Evolutionary conservation across 1,140 invertebrate species (phyloP), one percentile per base, ranked within the genome.

Genomic region (Stratiolaelaps scimitus): DNA sequence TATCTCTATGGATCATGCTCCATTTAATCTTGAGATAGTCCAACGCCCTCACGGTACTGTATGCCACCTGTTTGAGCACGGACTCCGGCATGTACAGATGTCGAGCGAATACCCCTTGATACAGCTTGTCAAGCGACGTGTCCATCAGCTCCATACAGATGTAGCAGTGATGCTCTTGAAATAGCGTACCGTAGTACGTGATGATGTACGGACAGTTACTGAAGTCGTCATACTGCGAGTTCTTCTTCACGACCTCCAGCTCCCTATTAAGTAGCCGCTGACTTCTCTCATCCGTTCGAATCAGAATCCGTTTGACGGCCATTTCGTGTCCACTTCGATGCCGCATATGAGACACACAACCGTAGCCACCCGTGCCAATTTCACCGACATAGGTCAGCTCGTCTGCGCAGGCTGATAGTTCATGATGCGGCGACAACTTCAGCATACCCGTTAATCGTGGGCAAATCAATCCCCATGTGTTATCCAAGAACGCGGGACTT

Each of bases 71-170:
- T 20, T 69, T 72, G 40, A 79, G 68, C 19, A 78, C 72, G 64
- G 73, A 70, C 69, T 79, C 78, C 43, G 77, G 75, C 67, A 79
- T 76, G 65, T 69, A 45, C 72, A 72, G 43, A 70, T 69, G 28
- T 72, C 72, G 44, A 72, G 72, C 74, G 73, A 71, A 93, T 69
- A 94, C 92, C 75, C 88, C 89, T 78, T 92, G 92, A 76, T 98
- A 98, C 79, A 98, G 95, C 81, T 97, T 97, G 76, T 98, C 94
- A 75, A 98, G 78, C n/a, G 91, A 96, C 0, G 89, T 92, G 74
- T 97, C 93, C 94, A 98, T 98, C 28, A 97, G 80, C 77, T 98
- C 93, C 94, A 98, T 98, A 76, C 92, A 97, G 73, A 98, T 97
- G 92, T 92, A 97, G 75, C 93, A 94, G 77, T 98, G 92, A 67